These are phyloP conservation scores for Remorina albescens DNA, from an alignment of 2,797 vertebrate genomes.

Conservation along the genomic window DNA sequence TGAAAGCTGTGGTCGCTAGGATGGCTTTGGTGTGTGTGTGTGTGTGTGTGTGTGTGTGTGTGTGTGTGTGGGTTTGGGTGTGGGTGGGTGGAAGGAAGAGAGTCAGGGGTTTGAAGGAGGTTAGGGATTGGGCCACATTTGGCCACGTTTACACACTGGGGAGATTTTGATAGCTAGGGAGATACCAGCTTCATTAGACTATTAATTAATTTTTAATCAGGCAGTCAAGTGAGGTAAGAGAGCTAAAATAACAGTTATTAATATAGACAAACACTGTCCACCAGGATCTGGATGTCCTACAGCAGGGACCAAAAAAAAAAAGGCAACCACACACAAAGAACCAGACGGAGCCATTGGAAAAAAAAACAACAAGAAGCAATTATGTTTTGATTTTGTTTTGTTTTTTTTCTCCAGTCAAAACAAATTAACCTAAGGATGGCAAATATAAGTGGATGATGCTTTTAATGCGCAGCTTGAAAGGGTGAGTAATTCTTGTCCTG, in stretches of 20 bases:
- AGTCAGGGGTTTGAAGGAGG: constrained; percentile 15
- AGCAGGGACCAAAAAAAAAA: constrained; percentile 22
- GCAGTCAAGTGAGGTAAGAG: constrained; percentile 60
- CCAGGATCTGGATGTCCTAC: constrained; percentile 47
- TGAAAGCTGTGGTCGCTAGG: constrained; percentile 45
- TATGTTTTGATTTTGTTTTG: constrained; percentile 17
- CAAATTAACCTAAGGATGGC: constrained; percentile 47
- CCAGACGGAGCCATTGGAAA: neutral
- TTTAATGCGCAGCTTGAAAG: constrained; percentile 53
- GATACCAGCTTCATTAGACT: constrained; percentile 70
- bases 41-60: neutral
- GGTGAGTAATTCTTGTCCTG: constrained; percentile 61
- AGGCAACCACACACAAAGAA: neutral
- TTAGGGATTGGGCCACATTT: constrained; percentile 42
- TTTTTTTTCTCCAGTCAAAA: constrained; percentile 46
- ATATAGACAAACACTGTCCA: constrained; percentile 65
- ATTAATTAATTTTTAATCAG: constrained; percentile 77
- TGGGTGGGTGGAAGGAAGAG: neutral
- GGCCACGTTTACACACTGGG: constrained; percentile 51
- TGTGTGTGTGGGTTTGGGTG: neutral
- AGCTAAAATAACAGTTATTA: constrained; percentile 75
- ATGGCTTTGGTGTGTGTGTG: constrained; percentile 36
- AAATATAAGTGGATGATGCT: constrained; percentile 59
- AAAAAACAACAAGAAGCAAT: constrained; percentile 31
- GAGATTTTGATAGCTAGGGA: constrained; percentile 62